Base-by-base conservation (phyloP, 2,888 invertebrate genomes). In the Plagodis dolabraria region DNA sequence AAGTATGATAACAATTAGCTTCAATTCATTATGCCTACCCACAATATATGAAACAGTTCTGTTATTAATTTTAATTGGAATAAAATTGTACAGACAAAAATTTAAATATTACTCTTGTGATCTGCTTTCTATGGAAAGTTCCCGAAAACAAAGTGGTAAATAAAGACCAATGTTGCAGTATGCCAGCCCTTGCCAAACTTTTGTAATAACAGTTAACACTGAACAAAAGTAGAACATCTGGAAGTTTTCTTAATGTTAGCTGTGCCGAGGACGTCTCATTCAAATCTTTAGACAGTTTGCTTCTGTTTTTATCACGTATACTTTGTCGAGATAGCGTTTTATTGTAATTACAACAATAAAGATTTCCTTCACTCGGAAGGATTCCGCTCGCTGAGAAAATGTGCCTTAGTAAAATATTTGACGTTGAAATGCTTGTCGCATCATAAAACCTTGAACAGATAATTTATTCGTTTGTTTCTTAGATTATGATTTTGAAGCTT, bases 141-240 rank as follows among this genome's bases (percentile, higher is more conserved):
- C 22, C 22, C 22, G 22, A 45, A 7, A 6, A 9, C 44, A 44
- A 42, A 10, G 10, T 10, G 8, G n/a, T 10, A 33, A 33, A 4
- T 45, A 33, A 45, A 7, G 1, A 55, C n/a, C 12, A 47, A 11
- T 10, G 47, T 55, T 70, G 45, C 22, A 22, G 22, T 22, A 22
- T 22, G 22, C 22, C 77, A 79, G 47, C 79, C 79, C 75, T 81
- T 67, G 43, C 55, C 51, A 65, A 80, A 82, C 70, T 82, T 83
- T 74, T 56, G 72, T 70, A 79, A 83, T 83, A 83, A 80, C 80
- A 78, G 79, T 83, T 82, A 79, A 77, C 80, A 75, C 75, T 65
- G 74, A 74, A 74, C 75, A 74, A 76, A 79, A 80, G 74, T 75
- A 55, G 78, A 72, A 68, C 76, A 72, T 69, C 71, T 68, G 66